Conservation (phyloP, 2,797 vertebrate genomes). For the Leptodactylus fallax region DNA sequence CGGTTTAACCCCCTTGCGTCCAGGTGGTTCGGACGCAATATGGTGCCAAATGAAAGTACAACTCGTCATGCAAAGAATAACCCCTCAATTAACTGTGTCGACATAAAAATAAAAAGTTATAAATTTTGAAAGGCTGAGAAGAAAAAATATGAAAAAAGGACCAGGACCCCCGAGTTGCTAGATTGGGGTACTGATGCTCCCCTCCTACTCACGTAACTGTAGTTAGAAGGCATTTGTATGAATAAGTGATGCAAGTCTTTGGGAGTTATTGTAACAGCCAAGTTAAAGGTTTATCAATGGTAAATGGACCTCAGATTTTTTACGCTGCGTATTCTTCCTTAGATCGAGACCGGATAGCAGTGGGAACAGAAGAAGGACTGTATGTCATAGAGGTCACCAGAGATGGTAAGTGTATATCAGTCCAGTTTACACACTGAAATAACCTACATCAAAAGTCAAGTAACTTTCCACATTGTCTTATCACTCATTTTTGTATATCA, state of each 20-base stretch:
- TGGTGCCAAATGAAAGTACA: too few species aligned
- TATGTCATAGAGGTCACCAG: slow-evolving; percentile 94
- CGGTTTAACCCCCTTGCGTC: too few species aligned
- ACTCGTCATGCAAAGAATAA: too few species aligned
- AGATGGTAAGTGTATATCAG: slow-evolving; percentile 82
- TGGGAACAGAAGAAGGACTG: slow-evolving; percentile 94
- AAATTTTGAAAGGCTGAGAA: too few species aligned
- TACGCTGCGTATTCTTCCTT: slow-evolving; percentile 15
- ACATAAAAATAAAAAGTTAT: too few species aligned
- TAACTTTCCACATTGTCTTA: background rate
- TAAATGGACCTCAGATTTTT: too few species aligned
- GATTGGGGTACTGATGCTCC: background rate
- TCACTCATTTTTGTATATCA: too few species aligned
- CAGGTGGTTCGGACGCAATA: too few species aligned
- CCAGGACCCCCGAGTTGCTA: too few species aligned
- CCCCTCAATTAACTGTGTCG: too few species aligned
- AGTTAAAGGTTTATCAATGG: background rate
- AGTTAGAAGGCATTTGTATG: background rate
- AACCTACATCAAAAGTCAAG: background rate
- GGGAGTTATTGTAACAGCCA: background rate
- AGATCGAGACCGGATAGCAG: slow-evolving; percentile 92
- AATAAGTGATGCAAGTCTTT: background rate
- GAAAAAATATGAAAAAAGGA: too few species aligned
- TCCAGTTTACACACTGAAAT: background rate
- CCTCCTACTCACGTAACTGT: background rate